Percentiles rank a stretch among this genome's conserved stretches.
phyloP scores from a whole-genome alignment of 2,797 vertebrate genomes.

The Micrastur ruficollis region DNA sequence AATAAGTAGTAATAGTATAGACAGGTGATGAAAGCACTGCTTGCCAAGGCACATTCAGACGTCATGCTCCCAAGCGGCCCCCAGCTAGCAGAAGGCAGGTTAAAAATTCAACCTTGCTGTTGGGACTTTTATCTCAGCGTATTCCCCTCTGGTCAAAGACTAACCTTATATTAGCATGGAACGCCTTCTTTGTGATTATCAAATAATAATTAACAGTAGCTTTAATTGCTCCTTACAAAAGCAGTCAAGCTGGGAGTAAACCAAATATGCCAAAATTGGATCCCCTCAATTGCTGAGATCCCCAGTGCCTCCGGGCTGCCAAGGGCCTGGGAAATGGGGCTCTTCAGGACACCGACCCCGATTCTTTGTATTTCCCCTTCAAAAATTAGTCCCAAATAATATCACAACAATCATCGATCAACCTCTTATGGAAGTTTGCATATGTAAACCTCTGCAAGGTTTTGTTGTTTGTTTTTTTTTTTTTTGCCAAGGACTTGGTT shows the following conservation, averaged over 20 bases:
- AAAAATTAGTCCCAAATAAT: background rate
- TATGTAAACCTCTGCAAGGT: background rate
- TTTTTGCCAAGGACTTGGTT: background rate
- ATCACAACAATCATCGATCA: background rate
- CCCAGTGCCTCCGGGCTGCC: background rate
- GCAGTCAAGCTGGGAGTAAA: background rate
- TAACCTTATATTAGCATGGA: background rate
- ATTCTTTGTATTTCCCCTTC: background rate
- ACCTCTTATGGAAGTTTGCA: background rate
- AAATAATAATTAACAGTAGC: background rate
- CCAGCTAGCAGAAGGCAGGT: background rate
- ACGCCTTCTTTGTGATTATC: background rate
- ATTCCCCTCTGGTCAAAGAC: background rate
- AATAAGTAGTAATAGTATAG: background rate
- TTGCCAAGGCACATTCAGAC: background rate
- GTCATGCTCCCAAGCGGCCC: background rate
- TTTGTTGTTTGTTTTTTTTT: background rate
- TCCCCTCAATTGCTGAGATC: background rate
- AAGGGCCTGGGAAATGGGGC: too few relatives aligned
- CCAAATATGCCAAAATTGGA: fast-evolving
- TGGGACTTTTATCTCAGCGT: background rate
- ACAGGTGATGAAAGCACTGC: background rate
- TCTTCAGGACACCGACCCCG: background rate
- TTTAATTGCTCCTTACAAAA: background rate
- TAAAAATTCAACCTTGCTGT: background rate